These are phyloP conservation scores for Conus canariensis DNA, from an alignment of 2,888 invertebrate genomes.

Conservation along the genomic window DNA sequence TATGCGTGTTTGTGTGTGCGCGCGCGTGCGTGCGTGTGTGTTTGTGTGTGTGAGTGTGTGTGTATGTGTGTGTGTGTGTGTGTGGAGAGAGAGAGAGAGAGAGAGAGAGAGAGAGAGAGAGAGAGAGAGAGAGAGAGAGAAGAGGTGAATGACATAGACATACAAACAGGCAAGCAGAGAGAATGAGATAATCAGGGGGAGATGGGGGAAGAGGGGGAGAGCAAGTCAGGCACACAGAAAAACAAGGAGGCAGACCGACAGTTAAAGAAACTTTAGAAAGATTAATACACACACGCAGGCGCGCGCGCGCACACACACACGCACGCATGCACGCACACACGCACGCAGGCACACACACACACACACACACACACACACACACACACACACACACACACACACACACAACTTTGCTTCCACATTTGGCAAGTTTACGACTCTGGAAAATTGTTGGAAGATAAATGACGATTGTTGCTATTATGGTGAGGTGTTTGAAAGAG, in stretches of 20 bases:
- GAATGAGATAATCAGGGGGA: not conserved
- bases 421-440: not conserved
- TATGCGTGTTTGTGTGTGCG: no score
- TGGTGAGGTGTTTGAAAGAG: no score
- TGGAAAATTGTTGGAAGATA: not conserved
- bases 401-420: not conserved
- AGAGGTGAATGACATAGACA: no score
- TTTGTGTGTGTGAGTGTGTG: no score
- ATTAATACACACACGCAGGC: constrained; percentile 24
- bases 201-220: not conserved
- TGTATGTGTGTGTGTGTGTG: no score
- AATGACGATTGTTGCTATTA: no score
- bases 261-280: no score
- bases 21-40: no score
- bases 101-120: no score
- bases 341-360: constrained; percentile 12
- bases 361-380: not conserved
- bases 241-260: no score
- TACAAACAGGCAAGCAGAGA: not conserved
- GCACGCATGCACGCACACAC: constrained; percentile 11
- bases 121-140: no score
- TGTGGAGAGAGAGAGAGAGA: no score
- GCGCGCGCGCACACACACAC: constrained; percentile 5
- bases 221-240: not conserved
- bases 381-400: not conserved